Base-by-base conservation (phyloP, 2,797 vertebrate genomes). In the Paedocypris micromegethes region DNA sequence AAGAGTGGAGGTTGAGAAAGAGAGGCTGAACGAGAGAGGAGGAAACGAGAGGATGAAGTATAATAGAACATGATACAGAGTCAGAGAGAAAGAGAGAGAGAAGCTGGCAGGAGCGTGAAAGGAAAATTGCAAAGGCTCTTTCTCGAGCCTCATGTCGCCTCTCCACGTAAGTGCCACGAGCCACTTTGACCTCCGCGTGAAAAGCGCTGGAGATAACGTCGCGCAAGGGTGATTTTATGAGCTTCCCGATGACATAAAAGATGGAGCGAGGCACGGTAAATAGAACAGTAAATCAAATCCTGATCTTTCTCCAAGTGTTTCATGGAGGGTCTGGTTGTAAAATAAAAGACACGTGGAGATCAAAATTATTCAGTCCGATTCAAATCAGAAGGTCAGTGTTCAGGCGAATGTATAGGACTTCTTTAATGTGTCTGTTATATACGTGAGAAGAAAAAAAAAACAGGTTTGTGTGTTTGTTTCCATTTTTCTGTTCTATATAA, bases 41-140 rank as follows among this genome's bases (percentile, higher is more conserved):
- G 47, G 41, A 72, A 49, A 58, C 9, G 8, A 52, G 47, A 56
- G 48, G 23, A 55, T 50, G 41, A 53, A 47, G 65, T 66, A n/a
- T 58, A 60, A 76, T 73, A 71, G 63, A 56, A 44, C 4, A 56
- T 65, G 58, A 48, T 66, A 68, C 9, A 42, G 39, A 55, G 37
- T 5, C 51, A 57, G 40, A 47, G 42, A 38, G 41, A 5, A 43
- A 44, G 7, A 64, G 44, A 60, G 5, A 51, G 45, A 60, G 50
- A 46, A 48, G 58, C 52, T 23, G 9, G 9, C 47, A 50, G 42
- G 48, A 5, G 46, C 49, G 60, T 37, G 45, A 63, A 40, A 57
- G 46, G 6, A 38, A 49, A 5, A 51, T 58, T 45, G 43, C 46
- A 38, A 58, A 58, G 57, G 40, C 50, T 46, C 57, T 54, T 53